Base-by-base conservation (phyloP, 1,140 invertebrate genomes). In the Latrodectus geometricus region DNA sequence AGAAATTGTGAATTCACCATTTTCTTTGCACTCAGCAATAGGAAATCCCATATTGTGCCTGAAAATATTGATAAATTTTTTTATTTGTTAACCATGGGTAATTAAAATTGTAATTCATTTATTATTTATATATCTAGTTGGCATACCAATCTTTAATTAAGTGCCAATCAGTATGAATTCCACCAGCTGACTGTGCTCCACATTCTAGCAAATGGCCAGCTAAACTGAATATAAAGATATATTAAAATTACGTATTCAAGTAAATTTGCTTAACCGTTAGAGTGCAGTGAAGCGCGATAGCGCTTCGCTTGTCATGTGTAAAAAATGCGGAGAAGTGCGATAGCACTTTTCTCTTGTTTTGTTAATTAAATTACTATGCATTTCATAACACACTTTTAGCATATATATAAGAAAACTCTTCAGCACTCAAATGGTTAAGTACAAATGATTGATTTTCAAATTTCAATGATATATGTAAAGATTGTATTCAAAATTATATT, bases 121-220 rank as follows among this genome's bases (percentile, higher is more conserved):
- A 35, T 35, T 35, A 35, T 35, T 35, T 35, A n/a, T n/a, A n/a
- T n/a, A n/a, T n/a, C n/a, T n/a, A 35, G 49, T 20, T 68, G n/a
- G 80, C 17, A 54, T 82, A 92, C 92, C 92, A 93, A 80, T 91
- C 90, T 54, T 89, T 81, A 15, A 93, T 91, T 73, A 86, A 87
- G 15, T 92, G 89, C 92, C 93, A 93, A 85, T 93, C 92, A 77
- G 93, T 93, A 88, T 91, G 92, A 54, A 92, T 91, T 35, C 93
- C 93, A 56, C 93, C 93, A 66, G 92, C 93, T 0, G 90, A 90
- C 88, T 93, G 93, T 50, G 92, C 92, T 69, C 93, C 93, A 91
- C 93, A 93, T 89, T 93, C 92, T 54, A 93, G 90, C 80, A 93
- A 89, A 89, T 93, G 93, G 56, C 93, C 93, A 77, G 92, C 93